These are phyloP conservation scores for Megatriorchis doriae DNA, from an alignment of 2,113 vertebrate species.

Conservation along the genomic window DNA sequence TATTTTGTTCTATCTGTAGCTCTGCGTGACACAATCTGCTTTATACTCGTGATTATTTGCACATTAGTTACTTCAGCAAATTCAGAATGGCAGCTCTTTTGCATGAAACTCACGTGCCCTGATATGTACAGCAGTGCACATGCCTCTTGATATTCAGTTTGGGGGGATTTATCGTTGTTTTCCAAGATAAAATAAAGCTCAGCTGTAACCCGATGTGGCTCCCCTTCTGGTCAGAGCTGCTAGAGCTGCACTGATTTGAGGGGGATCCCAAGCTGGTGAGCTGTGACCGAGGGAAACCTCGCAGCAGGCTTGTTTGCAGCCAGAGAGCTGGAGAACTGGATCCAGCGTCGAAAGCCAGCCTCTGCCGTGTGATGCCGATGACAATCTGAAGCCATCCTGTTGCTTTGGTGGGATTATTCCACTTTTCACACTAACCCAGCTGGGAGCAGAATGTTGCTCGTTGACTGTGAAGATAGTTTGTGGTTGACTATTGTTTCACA, in stretches of 20 bases:
- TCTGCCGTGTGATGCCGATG: background rate
- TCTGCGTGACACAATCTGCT: background rate
- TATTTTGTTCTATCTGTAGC: background rate
- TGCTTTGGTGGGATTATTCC: background rate
- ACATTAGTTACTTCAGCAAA: background rate
- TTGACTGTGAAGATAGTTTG: constrained; percentile 1
- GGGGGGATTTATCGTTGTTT: background rate
- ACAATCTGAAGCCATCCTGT: background rate
- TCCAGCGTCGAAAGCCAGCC: background rate
- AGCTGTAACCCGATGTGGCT: background rate
- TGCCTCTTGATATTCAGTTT: background rate
- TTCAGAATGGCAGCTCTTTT: background rate
- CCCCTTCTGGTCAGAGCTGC: background rate
- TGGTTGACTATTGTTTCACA: background rate
- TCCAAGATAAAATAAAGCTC: constrained; percentile 1
- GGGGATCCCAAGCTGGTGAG: background rate
- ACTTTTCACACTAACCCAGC: background rate
- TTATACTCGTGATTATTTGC: background rate
- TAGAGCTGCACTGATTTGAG: background rate
- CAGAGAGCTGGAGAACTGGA: background rate
- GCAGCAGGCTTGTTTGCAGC: background rate
- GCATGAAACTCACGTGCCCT: background rate
- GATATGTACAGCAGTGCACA: background rate
- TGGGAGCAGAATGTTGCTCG: background rate
- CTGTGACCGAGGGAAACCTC: background rate